Conservation (phyloP, 1,140 invertebrate genomes). For the Megalopta genalis region DNA sequence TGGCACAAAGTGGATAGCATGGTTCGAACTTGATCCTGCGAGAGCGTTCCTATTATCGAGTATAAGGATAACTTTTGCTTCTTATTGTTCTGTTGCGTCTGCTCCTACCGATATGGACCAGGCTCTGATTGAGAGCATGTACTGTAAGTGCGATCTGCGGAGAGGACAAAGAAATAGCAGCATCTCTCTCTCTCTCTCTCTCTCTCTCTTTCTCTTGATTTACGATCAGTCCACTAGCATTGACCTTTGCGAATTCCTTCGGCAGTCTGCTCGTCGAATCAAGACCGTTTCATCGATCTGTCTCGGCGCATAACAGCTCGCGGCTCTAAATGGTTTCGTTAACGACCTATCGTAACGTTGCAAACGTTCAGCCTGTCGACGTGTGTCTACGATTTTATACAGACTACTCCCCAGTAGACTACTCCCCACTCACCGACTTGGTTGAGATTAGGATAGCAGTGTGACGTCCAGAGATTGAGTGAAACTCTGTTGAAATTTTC, state of each 20-base stretch:
- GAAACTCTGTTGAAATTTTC: too few species aligned
- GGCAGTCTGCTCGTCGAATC: neutral
- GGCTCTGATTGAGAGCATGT: constrained; percentile 26
- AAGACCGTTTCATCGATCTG: neutral
- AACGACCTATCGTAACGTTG: constrained; percentile 3
- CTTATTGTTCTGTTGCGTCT: constrained; percentile 2
- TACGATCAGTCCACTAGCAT: constrained; percentile 42
- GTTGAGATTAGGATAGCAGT: too few species aligned
- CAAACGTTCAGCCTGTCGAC: neutral
- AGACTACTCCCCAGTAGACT: neutral
- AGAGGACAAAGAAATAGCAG: constrained; percentile 12
- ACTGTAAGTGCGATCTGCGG: neutral
- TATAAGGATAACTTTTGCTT: constrained; percentile 6
- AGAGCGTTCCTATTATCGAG: neutral
- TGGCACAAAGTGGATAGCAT: neutral
- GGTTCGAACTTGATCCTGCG: constrained; percentile 28
- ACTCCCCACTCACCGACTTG: neutral
- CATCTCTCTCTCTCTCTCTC: neutral
- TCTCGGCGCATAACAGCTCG: neutral
- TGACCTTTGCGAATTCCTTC: constrained; percentile 47
- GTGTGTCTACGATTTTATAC: neutral
- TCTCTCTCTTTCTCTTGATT: constrained; percentile 35
- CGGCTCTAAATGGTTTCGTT: constrained; percentile 1
- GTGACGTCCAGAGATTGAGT: too few species aligned
- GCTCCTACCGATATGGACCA: neutral